Conservation (phyloP, 2,113 vertebrate genomes). For the Caranx melampygus region DNA sequence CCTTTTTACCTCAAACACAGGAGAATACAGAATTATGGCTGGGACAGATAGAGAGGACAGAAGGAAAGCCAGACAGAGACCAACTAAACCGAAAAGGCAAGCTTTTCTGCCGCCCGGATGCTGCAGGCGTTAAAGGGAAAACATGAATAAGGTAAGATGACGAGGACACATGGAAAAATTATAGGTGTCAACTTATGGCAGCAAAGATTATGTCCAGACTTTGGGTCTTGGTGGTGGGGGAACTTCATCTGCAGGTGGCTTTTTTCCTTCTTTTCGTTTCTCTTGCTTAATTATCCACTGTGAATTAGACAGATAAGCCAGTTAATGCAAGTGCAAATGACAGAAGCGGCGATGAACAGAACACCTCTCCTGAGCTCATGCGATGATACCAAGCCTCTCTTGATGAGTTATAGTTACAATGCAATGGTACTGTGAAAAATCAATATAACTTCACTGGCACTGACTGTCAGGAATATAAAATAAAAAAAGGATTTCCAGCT, state of each 20-base stretch:
- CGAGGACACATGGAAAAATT: constrained; percentile 58
- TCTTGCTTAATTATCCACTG: constrained; percentile 83
- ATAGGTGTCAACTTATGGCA: constrained; percentile 77
- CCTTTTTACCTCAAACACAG: constrained; percentile 31
- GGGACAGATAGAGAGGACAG: constrained; percentile 47
- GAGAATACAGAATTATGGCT: constrained; percentile 26
- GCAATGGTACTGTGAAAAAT: constrained; percentile 20
- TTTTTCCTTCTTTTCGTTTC: constrained; percentile 73
- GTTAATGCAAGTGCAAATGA: constrained; percentile 72
- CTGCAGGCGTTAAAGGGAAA: constrained; percentile 71
- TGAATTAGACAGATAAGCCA: constrained; percentile 81
- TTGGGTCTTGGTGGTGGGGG: constrained; percentile 75
- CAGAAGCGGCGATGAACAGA: constrained; percentile 51
- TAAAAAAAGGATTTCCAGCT: background rate
- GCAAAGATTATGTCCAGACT: constrained; percentile 81
- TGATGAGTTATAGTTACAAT: constrained; percentile 34
- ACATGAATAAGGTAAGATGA: constrained; percentile 59
- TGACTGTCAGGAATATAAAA: background rate
- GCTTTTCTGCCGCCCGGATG: constrained; percentile 80
- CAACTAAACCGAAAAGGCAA: constrained; percentile 76
- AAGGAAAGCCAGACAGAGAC: constrained; percentile 56
- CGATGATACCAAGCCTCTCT: constrained; percentile 66
- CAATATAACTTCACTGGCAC: constrained; percentile 48
- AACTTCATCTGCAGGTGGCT: constrained; percentile 70
- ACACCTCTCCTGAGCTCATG: constrained; percentile 60